phyloP scores from a whole-genome alignment of 2,113 vertebrate species.

The Pteruthius melanotis region DNA sequence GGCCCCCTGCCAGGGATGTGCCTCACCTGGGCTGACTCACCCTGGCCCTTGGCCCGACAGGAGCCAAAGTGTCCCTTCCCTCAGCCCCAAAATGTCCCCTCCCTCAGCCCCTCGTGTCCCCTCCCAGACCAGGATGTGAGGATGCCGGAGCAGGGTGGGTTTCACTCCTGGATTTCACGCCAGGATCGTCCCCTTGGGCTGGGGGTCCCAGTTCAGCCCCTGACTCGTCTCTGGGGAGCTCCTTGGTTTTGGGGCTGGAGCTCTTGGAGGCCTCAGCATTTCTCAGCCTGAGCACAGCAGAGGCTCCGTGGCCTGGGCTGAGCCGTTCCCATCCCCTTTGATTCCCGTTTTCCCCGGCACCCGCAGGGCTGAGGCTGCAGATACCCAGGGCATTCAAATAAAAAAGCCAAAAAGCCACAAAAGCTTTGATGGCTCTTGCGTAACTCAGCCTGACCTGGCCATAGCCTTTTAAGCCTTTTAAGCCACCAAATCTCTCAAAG shows the following conservation, averaged over 20 bases:
- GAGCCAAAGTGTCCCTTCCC: constrained; percentile 4
- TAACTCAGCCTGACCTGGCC: not conserved
- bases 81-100: constrained; percentile 15
- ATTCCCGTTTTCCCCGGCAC: not conserved
- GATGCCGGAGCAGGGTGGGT: not conserved
- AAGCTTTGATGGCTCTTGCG: not conserved
- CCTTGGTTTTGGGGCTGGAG: not conserved
- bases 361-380: not conserved
- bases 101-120: not conserved
- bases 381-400: not conserved
- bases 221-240: rapidly evolving
- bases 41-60: constrained; percentile 8
- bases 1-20: not conserved
- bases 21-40: not conserved
- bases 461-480: constrained; percentile 3
- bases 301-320: not conserved
- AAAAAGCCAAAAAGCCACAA: not conserved
- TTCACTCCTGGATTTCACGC: rapidly evolving
- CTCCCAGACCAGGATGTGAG: not conserved
- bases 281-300: rapidly evolving
- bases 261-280: not conserved
- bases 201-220: rapidly evolving
- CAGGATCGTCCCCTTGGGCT: rapidly evolving
- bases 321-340: not conserved
- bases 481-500: not conserved